Conservation (phyloP, 1,140 invertebrate species). For the Notospermus geniculatus region DNA sequence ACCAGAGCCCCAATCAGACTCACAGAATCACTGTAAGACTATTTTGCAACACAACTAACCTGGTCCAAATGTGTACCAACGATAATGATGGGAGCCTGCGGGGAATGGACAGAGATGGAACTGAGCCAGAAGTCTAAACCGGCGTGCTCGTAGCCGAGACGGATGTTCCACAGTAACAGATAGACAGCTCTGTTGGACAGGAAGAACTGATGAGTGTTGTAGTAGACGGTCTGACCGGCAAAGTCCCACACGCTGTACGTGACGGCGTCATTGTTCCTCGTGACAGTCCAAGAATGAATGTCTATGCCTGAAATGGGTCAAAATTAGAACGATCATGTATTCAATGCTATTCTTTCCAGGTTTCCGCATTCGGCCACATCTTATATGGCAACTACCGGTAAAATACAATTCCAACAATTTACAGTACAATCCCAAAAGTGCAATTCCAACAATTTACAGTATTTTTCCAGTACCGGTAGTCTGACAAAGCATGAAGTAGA, state of each 20-base stretch:
- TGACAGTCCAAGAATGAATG: constrained; percentile 49
- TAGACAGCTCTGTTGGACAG: constrained; percentile 51
- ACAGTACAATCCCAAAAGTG: too few species aligned
- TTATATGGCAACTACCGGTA: too few species aligned
- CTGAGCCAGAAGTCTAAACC: constrained; percentile 55
- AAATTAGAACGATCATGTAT: too few species aligned
- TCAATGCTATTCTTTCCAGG: too few species aligned
- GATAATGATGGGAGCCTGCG: constrained; percentile 50
- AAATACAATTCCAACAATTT: too few species aligned
- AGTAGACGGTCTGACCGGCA: constrained; percentile 55
- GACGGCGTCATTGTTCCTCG: constrained; percentile 33
- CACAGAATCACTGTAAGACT: not conserved
- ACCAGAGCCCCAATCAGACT: too few species aligned
- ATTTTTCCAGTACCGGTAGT: too few species aligned
- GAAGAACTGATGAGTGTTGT: constrained; percentile 57
- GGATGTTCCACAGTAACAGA: constrained; percentile 51
- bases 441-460: too few species aligned
- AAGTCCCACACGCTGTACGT: constrained; percentile 53
- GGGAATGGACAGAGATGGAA: constrained; percentile 52
- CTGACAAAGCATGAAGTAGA: too few species aligned
- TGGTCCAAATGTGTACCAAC: constrained; percentile 53
- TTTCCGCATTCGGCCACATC: too few species aligned
- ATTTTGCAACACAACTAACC: constrained; percentile 24
- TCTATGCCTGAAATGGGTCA: constrained; percentile 41
- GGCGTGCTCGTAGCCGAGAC: constrained; percentile 52